Evolutionary conservation across 1,140 invertebrate species (phyloP).

Genomic region (Caenorhabditis elegans): WBcel235 BX284605.5:17151001-17151500

Average conservation of each 20-base stretch:
- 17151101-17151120: not conserved
- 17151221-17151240: not conserved
- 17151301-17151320: too few species aligned
- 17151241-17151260: not conserved
- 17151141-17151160: not conserved
- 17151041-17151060: not conserved
- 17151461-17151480: not conserved
- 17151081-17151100: not conserved
- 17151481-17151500: not conserved
- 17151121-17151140: not conserved
- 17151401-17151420: too few species aligned
- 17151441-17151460: not conserved
- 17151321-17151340: too few species aligned
- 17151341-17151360: too few species aligned
- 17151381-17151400: too few species aligned
- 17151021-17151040: not conserved
- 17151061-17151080: not conserved
- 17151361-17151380: too few species aligned
- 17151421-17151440: too few species aligned
- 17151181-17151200: not conserved
- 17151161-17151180: not conserved
- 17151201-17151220: not conserved
- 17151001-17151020: not conserved
- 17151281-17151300: too few species aligned
- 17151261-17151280: not conserved